Conservation (phyloP, 2,888 invertebrate species). For the Noctua janthina region DNA sequence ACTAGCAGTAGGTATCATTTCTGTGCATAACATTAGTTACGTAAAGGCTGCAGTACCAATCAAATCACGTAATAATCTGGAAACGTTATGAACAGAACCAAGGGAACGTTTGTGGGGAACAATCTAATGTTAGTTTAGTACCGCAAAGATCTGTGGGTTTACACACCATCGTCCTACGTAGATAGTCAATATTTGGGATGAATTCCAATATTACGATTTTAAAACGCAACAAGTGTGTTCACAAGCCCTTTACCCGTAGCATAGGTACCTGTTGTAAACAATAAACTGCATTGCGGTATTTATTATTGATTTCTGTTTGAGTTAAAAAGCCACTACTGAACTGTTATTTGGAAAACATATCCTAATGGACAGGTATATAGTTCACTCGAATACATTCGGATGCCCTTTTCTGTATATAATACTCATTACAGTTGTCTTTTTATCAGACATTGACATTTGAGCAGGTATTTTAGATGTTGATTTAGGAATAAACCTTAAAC, state of each 20-base stretch:
- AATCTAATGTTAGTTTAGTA: conserved; percentile 3
- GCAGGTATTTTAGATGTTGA: conserved; percentile 20
- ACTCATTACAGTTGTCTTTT: not conserved
- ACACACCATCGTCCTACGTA: conserved; percentile 6
- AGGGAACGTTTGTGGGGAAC: conserved; percentile 2
- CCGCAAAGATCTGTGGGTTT: not conserved
- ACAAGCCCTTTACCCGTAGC: not conserved
- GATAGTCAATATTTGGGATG: conserved; percentile 4
- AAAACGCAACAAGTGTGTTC: not conserved
- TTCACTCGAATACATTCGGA: not conserved
- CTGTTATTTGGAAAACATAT: not conserved
- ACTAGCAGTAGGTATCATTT: not conserved
- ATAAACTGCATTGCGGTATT: conserved; percentile 1
- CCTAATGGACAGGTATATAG: not conserved
- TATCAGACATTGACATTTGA: conserved; percentile 1
- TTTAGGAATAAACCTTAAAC: conserved; percentile 23
- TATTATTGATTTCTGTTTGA: not conserved
- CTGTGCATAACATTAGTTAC: conserved; percentile 10
- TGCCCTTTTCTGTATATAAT: not conserved
- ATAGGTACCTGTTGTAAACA: not conserved
- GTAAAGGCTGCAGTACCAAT: conserved; percentile 15
- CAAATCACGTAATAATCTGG: conserved; percentile 20
- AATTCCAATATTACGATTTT: not conserved
- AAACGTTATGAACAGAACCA: conserved; percentile 22
- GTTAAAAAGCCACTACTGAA: not conserved